A percentile compares a stretch with the other conserved stretches of the same genome.
These are phyloP conservation scores for Phymorhynchus buccinoides DNA, from an alignment of 1,140 invertebrate species.

Conservation along the genomic window DNA sequence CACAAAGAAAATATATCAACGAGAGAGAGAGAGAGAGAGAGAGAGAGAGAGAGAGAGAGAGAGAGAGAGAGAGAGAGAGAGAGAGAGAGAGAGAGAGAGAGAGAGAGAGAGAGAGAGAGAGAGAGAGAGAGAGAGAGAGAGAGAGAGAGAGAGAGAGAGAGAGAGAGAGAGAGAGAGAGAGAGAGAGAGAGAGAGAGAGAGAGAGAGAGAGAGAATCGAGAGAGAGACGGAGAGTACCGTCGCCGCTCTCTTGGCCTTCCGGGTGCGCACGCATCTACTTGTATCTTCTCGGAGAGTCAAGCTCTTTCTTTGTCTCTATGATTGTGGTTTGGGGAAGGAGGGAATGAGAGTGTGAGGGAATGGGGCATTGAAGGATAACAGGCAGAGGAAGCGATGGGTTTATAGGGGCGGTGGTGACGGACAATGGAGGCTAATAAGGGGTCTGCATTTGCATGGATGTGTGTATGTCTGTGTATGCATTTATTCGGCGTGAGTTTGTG, in stretches of 20 bases:
- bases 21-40: not conserved
- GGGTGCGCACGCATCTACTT: not conserved
- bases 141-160: not conserved
- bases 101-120: not conserved
- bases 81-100: not conserved
- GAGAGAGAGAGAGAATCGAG: not conserved
- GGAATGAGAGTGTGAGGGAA: too few species aligned
- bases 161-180: not conserved
- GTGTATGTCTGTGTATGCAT: too few species aligned
- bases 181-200: not conserved
- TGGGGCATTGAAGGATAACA: too few species aligned
- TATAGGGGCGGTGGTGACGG: too few species aligned
- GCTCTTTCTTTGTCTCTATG: not conserved
- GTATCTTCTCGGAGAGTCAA: not conserved
- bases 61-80: not conserved
- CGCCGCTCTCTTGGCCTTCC: too few species aligned
- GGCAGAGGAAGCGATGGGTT: too few species aligned
- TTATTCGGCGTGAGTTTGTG: too few species aligned
- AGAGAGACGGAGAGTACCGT: slow-evolving; percentile 13
- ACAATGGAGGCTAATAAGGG: too few species aligned
- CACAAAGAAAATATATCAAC: too few species aligned
- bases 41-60: not conserved
- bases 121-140: not conserved
- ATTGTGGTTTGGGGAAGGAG: not conserved
- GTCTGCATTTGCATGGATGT: too few species aligned